Evolutionary conservation across 2,888 invertebrate genomes (phyloP).

Genomic region (Stomorhina lunata): DNA sequence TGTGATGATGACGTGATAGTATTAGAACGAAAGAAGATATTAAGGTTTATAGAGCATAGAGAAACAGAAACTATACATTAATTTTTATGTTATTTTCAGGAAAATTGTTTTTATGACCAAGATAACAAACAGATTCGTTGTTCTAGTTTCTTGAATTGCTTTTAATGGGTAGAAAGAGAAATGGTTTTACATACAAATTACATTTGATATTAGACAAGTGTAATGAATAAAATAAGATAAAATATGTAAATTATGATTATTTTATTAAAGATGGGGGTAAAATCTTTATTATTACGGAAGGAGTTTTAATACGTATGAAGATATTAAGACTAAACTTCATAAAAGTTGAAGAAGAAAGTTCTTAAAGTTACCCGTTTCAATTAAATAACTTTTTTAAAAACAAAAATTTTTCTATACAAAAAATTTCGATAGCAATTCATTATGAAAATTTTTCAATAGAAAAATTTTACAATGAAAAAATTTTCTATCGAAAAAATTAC

Average conservation of each 20-base stretch:
- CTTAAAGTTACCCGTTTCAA: too few species aligned
- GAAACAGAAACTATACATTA: conserved; percentile 27
- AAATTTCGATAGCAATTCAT: too few species aligned
- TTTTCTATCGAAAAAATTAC: too few species aligned
- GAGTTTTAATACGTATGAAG: too few species aligned
- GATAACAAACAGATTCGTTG: neutral
- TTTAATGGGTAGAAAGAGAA: neutral
- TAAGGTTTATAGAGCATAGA: neutral
- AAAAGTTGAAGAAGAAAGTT: too few species aligned
- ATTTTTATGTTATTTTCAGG: conserved; percentile 16
- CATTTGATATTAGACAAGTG: neutral
- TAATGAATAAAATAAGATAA: neutral
- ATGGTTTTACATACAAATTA: neutral
- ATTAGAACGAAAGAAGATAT: neutral
- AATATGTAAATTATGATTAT: neutral
- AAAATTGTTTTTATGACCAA: conserved; percentile 34
- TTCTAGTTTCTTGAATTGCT: neutral
- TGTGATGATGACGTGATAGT: neutral
- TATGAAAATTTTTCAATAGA: too few species aligned
- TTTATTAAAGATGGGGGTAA: neutral
- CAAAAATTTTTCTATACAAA: too few species aligned
- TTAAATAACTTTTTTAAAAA: too few species aligned
- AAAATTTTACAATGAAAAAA: too few species aligned
- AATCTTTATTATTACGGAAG: too few species aligned
- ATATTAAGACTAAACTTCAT: too few species aligned